These are phyloP conservation scores for Stigmatopora nigra DNA, from an alignment of 2,113 vertebrate species.

Conservation along the genomic window DNA sequence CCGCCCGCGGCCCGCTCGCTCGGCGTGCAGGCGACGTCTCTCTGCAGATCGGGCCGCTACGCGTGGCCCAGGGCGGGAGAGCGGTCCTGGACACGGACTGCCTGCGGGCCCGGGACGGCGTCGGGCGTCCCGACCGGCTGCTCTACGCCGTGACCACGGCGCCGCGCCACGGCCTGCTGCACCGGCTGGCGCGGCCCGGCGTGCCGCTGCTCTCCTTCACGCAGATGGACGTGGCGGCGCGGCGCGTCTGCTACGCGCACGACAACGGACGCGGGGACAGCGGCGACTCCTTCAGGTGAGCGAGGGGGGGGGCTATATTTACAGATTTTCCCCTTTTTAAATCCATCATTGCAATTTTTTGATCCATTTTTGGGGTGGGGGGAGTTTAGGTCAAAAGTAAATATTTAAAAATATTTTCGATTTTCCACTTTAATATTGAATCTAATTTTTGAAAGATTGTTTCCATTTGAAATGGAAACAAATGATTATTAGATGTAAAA, in stretches of 20 bases:
- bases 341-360: too few relatives aligned
- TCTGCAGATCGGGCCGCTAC: constrained; percentile 79
- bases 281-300: constrained; percentile 77
- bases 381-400: too few relatives aligned
- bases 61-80: constrained; percentile 85
- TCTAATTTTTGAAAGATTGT: too few relatives aligned
- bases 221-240: constrained; percentile 85
- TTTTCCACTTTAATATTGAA: too few relatives aligned
- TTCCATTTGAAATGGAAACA: too few relatives aligned
- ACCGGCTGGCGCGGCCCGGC: constrained; percentile 78
- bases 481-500: too few relatives aligned
- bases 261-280: constrained; percentile 75
- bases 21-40: constrained; percentile 74
- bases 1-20: background rate
- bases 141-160: constrained; percentile 76
- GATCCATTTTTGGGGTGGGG: too few relatives aligned
- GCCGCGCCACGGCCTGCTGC: constrained; percentile 83
- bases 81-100: constrained; percentile 89
- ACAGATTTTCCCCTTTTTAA: too few relatives aligned
- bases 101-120: constrained; percentile 85
- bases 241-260: constrained; percentile 74
- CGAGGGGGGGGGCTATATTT: background rate
- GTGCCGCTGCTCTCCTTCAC: constrained; percentile 75
- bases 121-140: constrained; percentile 82
- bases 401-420: too few relatives aligned